Base-by-base conservation (phyloP, 2,888 invertebrate genomes). In the Lepetodrilus schrolli region DNA sequence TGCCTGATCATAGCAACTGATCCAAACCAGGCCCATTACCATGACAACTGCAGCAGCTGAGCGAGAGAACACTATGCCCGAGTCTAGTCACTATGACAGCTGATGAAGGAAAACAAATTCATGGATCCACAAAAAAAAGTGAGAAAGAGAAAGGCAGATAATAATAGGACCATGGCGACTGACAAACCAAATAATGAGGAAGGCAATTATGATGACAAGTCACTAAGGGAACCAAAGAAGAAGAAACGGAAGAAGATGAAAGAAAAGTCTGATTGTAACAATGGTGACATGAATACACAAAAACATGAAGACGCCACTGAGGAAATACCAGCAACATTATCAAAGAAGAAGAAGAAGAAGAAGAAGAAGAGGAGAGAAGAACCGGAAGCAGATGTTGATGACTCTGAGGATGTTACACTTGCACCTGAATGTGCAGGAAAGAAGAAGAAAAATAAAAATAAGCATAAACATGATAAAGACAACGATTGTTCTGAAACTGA, bases 371-470 rank as follows among this genome's bases (percentile, higher is more conserved):
- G 65, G 8, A 38, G 43, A 48, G 26, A 68, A 58, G 71, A 71
- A 34, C 38, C 10, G 20, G 49, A 68, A 66, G 13, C 20, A 21
- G 8, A 66, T 7, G 38, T 21, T 10, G 76, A 48, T 26, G 21
- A 26, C 1, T 58, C 13, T 26, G 68, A 73, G 36, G 69, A 70
- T 1, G n/a, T n/a, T n/a, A n/a, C n/a, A n/a, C n/a, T n/a, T n/a
- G n/a, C n/a, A n/a, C n/a, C n/a, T n/a, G n/a, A n/a, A n/a, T n/a
- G n/a, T n/a, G 49, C 38, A 47, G 51, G 38, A n/a, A 66, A 68
- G 4, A 66, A 66, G 23, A 70, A 71, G 58, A 76, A 78, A 37
- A 26, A 51, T n/a, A 21, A 26, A 8, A 58, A 50, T 10, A 23
- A 37, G 36, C 17, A 47, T 70, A 13, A 30, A 43, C 43, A 47